A percentile compares a stretch with the other conserved stretches of the same genome.
Conservation (phyloP, 2,113 vertebrate genomes). For the Tupaia tana region DNA sequence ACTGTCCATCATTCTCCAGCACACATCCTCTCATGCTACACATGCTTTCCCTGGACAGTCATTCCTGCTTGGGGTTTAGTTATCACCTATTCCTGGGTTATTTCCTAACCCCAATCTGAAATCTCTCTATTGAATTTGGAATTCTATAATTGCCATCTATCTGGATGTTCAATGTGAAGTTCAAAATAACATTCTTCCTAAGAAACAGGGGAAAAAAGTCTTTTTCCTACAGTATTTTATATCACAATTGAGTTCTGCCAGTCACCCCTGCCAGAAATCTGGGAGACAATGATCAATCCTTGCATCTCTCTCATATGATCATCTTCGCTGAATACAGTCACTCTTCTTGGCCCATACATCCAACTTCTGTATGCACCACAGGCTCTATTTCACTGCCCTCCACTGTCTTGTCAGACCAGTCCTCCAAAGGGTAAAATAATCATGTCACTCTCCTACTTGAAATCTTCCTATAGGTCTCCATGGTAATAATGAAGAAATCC, state of each 20-base stretch:
- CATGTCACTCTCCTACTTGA: not conserved
- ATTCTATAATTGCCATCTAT: not conserved
- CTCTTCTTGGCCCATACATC: not conserved
- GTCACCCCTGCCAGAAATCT: not conserved
- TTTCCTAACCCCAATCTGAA: not conserved
- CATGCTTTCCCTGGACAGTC: not conserved
- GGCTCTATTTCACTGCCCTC: not conserved
- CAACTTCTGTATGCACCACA: not conserved
- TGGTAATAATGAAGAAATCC: not conserved
- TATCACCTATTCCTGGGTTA: not conserved
- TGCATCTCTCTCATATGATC: not conserved
- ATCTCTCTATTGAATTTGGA: not conserved
- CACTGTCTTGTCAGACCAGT: not conserved
- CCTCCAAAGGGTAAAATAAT: not conserved
- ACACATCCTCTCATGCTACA: not conserved
- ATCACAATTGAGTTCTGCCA: not conserved
- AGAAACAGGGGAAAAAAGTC: not conserved
- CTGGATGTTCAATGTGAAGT: not conserved
- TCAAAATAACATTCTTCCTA: not conserved
- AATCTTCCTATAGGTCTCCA: not conserved
- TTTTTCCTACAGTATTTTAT: not conserved
- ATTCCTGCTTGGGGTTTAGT: constrained; percentile 9
- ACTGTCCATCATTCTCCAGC: not conserved
- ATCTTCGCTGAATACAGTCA: not conserved
- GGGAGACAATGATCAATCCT: not conserved